Conservation (phyloP, 2,113 vertebrate species). For the Charina bottae region DNA sequence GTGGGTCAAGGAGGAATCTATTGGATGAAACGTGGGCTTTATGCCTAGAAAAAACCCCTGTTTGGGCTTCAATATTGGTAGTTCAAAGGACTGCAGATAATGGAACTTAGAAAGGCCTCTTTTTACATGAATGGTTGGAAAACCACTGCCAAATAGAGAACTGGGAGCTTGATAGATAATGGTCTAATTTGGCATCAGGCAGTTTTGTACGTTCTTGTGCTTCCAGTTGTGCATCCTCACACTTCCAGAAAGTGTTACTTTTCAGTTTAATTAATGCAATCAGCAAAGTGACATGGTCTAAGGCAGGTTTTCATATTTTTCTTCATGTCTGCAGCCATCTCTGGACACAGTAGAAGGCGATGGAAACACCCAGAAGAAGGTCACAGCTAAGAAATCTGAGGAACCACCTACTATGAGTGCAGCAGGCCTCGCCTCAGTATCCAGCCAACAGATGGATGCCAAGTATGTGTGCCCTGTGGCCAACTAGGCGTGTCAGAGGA, state of each 20-base stretch:
- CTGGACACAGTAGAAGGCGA: slow-evolving; percentile 47
- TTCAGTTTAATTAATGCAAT: neutral
- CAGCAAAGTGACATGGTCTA: neutral
- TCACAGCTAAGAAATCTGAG: slow-evolving; percentile 69
- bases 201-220: neutral
- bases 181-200: neutral
- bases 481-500: neutral
- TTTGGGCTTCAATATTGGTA: neutral
- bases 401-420: slow-evolving; percentile 68
- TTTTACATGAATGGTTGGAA: neutral
- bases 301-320: neutral
- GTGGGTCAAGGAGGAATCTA: neutral
- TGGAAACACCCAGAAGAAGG: slow-evolving; percentile 66
- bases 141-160: neutral
- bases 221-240: neutral
- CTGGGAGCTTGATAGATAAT: neutral
- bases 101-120: neutral
- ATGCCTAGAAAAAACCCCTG: neutral
- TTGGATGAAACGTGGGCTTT: neutral
- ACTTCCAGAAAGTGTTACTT: neutral
- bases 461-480: slow-evolving; percentile 72
- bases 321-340: neutral
- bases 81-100: neutral
- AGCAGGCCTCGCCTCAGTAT: neutral
- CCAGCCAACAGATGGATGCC: slow-evolving; percentile 79